Evolutionary conservation across 2,888 invertebrate species (phyloP).

Genomic region (Geophilus truncorum): DNA sequence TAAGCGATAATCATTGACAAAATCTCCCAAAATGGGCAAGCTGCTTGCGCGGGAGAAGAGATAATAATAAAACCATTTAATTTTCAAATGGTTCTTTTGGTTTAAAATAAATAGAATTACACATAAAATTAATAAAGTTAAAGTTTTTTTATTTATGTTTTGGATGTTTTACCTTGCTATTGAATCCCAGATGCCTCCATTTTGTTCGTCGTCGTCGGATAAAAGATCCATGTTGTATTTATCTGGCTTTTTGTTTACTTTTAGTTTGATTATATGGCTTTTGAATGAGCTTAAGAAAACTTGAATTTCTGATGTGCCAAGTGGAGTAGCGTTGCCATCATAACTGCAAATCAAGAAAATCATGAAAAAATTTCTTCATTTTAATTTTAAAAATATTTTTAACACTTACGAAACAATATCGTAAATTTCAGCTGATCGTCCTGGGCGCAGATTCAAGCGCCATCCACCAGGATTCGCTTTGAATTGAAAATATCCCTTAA

Average conservation of each 20-base stretch:
- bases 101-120: neutral
- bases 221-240: constrained; percentile 81
- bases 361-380: too few species aligned
- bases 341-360: constrained; percentile 60
- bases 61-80: too few species aligned
- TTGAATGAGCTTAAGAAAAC: constrained; percentile 76
- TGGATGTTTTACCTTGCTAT: constrained; percentile 80
- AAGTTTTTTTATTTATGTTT: neutral
- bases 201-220: constrained; percentile 63
- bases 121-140: constrained; percentile 33
- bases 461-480: constrained; percentile 98
- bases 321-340: constrained; percentile 68
- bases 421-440: constrained; percentile 91
- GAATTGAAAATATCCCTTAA: constrained; percentile 87
- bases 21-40: constrained; percentile 40
- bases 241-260: constrained; percentile 83
- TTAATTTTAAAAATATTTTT: too few species aligned
- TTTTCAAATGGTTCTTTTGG: too few species aligned
- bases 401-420: constrained; percentile 63
- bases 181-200: constrained; percentile 82
- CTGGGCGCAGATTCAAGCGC: constrained; percentile 81
- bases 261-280: constrained; percentile 84
- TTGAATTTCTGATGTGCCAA: constrained; percentile 65
- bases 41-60: constrained; percentile 37
- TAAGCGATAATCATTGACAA: constrained; percentile 39